phyloP scores from a whole-genome alignment of 1,140 invertebrate genomes.

The Thaumetopoea pityocampa region DNA sequence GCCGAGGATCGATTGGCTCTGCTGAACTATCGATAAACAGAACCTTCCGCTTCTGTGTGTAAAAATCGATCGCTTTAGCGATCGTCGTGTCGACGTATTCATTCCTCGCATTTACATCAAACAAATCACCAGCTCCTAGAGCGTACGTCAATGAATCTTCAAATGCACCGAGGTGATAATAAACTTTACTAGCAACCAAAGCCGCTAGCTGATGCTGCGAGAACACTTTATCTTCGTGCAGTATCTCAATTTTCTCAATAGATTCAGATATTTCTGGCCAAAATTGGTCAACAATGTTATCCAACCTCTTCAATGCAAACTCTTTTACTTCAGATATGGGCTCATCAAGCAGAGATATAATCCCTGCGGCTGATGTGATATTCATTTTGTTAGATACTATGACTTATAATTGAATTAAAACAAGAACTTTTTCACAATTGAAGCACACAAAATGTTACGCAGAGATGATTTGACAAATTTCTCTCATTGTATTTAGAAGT shows the following conservation, averaged over 20 bases:
- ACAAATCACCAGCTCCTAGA: conserved; percentile 92
- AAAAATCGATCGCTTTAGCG: conserved; percentile 96
- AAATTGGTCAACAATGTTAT: conserved; percentile 97
- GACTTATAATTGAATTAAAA: background rate
- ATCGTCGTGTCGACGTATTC: conserved; percentile 99
- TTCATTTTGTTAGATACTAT: conserved; percentile 45
- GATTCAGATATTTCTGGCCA: conserved; percentile 99
- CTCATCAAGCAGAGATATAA: conserved; percentile 96
- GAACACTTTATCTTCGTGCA: conserved; percentile 95
- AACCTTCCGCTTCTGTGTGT: conserved; percentile 90
- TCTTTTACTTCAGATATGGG: conserved; percentile 94
- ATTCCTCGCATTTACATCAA: conserved; percentile 94
- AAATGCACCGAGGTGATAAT: conserved; percentile 97
- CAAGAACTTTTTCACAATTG: conserved; percentile 14
- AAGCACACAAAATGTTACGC: conserved; percentile 31
- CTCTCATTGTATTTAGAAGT: too few species aligned
- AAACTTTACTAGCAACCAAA: conserved; percentile 98
- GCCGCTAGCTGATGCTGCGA: conserved; percentile 94
- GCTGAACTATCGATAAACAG: conserved; percentile 76
- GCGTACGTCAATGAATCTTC: conserved; percentile 97
- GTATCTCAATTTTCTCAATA: conserved; percentile 97
- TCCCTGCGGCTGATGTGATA: conserved; percentile 86
- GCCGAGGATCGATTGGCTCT: conserved; percentile 88
- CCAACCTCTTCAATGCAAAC: conserved; percentile 93
- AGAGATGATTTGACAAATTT: conserved; percentile 71